Evolutionary conservation across 2,113 vertebrate genomes (phyloP).

Genomic region (Oreochromis niloticus): DNA sequence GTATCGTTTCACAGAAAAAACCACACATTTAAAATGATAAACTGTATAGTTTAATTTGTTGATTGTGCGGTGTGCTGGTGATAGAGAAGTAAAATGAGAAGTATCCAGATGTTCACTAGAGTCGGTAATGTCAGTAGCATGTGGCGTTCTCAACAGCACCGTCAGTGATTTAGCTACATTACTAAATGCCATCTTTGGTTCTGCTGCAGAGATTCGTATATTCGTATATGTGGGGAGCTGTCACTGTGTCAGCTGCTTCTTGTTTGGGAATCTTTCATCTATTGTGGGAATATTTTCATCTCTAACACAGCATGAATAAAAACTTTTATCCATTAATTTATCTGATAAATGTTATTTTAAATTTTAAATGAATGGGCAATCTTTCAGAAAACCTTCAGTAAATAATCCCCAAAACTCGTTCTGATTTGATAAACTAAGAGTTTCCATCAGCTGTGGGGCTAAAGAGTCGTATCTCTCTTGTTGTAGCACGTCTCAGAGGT

Average conservation of each 20-base stretch:
- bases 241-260: neutral
- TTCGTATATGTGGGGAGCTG: neutral
- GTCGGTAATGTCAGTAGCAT: neutral
- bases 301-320: slow-evolving; percentile 13
- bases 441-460: neutral
- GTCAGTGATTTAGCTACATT: neutral
- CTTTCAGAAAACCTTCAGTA: neutral
- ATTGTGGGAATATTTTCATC: neutral
- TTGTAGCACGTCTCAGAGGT: slow-evolving; percentile 24
- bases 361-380: neutral
- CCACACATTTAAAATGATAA: neutral
- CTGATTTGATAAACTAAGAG: neutral
- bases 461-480: neutral
- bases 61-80: neutral
- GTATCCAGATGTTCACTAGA: neutral
- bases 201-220: neutral
- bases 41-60: neutral
- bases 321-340: neutral
- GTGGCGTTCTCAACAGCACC: neutral
- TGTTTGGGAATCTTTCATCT: neutral
- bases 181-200: neutral
- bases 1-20: neutral
- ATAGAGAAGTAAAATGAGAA: neutral
- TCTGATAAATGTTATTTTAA: neutral
- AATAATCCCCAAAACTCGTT: neutral